Conservation (phyloP, 2,113 vertebrate species). For the Mesocricetus auratus region DNA sequence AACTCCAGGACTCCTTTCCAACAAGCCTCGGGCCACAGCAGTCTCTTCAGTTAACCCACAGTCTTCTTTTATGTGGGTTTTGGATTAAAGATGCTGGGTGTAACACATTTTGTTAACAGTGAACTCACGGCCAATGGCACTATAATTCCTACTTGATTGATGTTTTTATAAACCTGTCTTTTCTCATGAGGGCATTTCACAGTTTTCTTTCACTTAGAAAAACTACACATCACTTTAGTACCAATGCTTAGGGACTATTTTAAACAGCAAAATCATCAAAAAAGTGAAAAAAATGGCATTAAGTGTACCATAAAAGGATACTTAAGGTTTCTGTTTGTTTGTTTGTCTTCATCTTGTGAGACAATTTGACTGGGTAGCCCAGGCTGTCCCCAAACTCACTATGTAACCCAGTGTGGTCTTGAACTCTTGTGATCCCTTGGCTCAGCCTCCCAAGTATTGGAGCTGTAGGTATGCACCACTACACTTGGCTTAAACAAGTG, state of each 20-base stretch:
- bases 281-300: not conserved
- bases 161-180: not conserved
- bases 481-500: too few relatives aligned
- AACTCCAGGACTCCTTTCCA: not conserved
- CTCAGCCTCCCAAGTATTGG: too few relatives aligned
- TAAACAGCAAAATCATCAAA: not conserved
- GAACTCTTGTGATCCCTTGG: not conserved
- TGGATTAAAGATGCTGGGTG: not conserved
- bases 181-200: not conserved
- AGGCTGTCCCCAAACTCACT: not conserved
- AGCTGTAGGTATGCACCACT: not conserved
- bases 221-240: not conserved
- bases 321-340: not conserved
- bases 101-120: not conserved
- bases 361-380: not conserved
- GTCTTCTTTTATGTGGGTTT: not conserved
- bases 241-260: not conserved
- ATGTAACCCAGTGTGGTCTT: not conserved
- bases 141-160: not conserved
- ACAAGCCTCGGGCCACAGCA: not conserved
- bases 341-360: not conserved
- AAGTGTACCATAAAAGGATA: not conserved
- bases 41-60: not conserved
- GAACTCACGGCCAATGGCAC: not conserved
- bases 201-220: not conserved